phyloP scores from a whole-genome alignment of 2,113 vertebrate genomes.

The Pituophis catenifer region DNA sequence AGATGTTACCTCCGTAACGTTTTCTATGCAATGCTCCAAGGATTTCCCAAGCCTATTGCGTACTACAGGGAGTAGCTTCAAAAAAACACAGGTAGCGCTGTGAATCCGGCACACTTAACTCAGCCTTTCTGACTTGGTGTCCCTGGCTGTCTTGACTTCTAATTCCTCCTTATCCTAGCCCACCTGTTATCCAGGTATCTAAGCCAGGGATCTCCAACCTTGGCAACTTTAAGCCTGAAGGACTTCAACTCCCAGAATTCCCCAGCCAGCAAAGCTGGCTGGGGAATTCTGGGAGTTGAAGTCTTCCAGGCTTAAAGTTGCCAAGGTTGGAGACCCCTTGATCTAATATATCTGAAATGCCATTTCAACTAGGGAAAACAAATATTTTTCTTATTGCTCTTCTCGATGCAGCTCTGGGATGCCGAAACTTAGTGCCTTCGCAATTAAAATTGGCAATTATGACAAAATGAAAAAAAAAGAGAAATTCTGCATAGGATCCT shows the following conservation, averaged over 20 bases:
- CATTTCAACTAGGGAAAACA: neutral
- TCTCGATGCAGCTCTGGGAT: fast-evolving
- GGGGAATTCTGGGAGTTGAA: no score
- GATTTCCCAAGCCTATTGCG: neutral
- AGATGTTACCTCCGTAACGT: neutral
- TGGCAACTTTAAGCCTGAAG: no score
- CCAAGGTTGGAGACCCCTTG: no score
- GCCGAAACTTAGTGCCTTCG: fast-evolving
- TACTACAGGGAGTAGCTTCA: neutral
- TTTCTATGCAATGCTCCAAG: neutral
- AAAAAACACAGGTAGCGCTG: neutral
- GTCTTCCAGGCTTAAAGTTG: no score
- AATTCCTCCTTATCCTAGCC: neutral
- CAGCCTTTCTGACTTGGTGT: neutral
- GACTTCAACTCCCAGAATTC: no score
- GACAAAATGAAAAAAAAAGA: neutral
- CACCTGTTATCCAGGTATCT: neutral
- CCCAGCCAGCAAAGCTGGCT: no score
- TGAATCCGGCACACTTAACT: fast-evolving
- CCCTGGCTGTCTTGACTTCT: neutral
- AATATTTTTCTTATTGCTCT: no score
- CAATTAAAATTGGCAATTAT: neutral
- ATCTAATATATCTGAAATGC: neutral
- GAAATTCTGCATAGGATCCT: neutral
- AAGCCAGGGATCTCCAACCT: no score